Evolutionary conservation across 2,113 vertebrate genomes (phyloP).

Genomic region (Sylvietta virens): DNA sequence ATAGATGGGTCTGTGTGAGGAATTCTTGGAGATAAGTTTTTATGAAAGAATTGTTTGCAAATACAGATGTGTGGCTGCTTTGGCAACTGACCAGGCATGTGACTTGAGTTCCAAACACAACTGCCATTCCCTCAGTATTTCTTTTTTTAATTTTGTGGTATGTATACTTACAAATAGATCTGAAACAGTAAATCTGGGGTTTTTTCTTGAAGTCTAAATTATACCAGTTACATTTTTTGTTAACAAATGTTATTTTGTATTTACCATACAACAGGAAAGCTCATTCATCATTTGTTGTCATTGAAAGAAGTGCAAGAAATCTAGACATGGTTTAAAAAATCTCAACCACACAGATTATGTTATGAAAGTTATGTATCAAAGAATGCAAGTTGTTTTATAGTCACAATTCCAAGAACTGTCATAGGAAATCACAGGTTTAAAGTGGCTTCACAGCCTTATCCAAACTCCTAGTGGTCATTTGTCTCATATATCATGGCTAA

Average conservation of each 20-base stretch:
- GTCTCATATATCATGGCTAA: not conserved
- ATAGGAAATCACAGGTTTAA: not conserved
- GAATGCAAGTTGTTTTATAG: not conserved
- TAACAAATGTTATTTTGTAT: not conserved
- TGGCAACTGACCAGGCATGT: not conserved
- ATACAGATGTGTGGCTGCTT: not conserved
- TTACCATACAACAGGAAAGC: not conserved
- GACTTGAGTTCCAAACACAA: not conserved
- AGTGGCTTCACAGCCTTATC: not conserved
- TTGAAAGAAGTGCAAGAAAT: not conserved
- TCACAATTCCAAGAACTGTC: not conserved
- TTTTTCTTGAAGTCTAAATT: not conserved
- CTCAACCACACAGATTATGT: not conserved
- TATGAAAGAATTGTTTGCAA: not conserved
- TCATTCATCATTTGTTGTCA: not conserved
- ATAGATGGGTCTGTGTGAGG: not conserved
- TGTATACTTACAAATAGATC: not conserved
- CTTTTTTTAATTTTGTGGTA: not conserved
- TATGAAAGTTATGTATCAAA: not conserved
- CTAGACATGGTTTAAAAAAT: not conserved
- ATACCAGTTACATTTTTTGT: not conserved
- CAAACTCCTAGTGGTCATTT: not conserved
- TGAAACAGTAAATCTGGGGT: not conserved
- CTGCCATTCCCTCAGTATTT: not conserved
- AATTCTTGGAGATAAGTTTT: not conserved